Evolutionary conservation across 2,888 invertebrate genomes (phyloP), one percentile per base, ranked within the genome.

Genomic region (Andrena bicolor): DNA sequence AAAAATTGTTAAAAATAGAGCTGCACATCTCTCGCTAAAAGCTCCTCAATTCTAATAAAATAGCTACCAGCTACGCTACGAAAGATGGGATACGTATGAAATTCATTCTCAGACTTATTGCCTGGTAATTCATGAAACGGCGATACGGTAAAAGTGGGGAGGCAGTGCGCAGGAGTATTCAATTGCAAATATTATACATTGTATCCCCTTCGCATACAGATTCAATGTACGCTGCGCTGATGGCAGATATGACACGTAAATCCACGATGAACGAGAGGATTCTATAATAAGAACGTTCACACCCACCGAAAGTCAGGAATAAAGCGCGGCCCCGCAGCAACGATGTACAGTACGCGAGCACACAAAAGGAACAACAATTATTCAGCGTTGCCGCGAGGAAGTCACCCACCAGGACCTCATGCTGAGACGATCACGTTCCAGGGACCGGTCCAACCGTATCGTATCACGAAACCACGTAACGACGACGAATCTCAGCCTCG

Each of bases 351-450:
- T 49, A 16, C 66, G 68, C 53, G 73, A 69, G 65, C n/a, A 65
- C 64, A 75, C 68, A 80, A 86, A 76, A 86, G 78, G 76, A 82
- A 66, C 35, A 76, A 71, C 80, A 81, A 79, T 76, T 86, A 82
- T 83, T 82, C 82, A 71, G 71, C 41, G 83, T 85, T 80, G 63
- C 65, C 73, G 70, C 76, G 56, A 87, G 81, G 81, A 83, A 79
- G 85, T 80, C 76, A 83, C 80, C 83, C 87, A 64, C 76, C 80
- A 74, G 85, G 87, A 80, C 81, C 83, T 75, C 87, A 87, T 73
- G 87, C 87, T 80, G 81, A 60, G 77, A 63, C 76, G 86, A 84
- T 78, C 84, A 77, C 79, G 87, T 87, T 87, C 86, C 75, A 64
- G 58, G 82, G 84, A 86, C 82, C 84, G 86, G 86, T 86, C 80